A percentile compares a stretch with the other conserved stretches of the same genome.
These are phyloP conservation scores for Lindbergichthys nudifrons DNA, from an alignment of 2,797 vertebrate genomes.

Conservation along the genomic window DNA sequence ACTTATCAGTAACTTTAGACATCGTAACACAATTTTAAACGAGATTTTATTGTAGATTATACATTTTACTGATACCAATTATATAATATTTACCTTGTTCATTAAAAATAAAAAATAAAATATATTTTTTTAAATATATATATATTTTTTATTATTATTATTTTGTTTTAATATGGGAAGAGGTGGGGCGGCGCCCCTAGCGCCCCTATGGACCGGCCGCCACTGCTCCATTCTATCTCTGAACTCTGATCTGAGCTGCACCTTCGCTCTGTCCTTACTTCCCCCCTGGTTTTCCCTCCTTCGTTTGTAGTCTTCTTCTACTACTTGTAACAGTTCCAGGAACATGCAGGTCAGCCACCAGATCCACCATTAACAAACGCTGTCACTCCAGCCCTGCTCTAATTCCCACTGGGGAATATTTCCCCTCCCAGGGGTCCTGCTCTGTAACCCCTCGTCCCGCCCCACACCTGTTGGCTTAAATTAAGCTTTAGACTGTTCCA, in stretches of 20 bases:
- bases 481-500: conserved; percentile 4
- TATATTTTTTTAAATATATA: too few relatives aligned
- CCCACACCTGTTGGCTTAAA: conserved; percentile 61
- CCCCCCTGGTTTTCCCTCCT: neutral
- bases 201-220: too few relatives aligned
- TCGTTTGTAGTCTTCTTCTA: neutral
- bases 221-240: conserved; percentile 5
- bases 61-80: too few relatives aligned
- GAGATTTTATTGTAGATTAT: too few relatives aligned
- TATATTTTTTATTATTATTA: too few relatives aligned
- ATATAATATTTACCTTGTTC: too few relatives aligned
- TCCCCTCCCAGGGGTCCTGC: conserved; percentile 24
- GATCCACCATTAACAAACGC: conserved; percentile 10
- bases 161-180: too few relatives aligned
- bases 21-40: too few relatives aligned
- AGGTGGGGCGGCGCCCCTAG: too few relatives aligned
- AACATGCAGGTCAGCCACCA: neutral
- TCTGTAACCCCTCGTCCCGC: conserved; percentile 25
- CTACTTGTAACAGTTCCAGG: neutral
- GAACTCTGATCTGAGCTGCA: neutral
- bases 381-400: conserved; percentile 39
- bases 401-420: conserved; percentile 50
- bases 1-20: too few relatives aligned
- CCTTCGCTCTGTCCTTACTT: neutral
- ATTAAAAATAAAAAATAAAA: too few relatives aligned